Base-by-base conservation (phyloP, 2,797 vertebrate genomes). In the Manis crassicaudata region DNA sequence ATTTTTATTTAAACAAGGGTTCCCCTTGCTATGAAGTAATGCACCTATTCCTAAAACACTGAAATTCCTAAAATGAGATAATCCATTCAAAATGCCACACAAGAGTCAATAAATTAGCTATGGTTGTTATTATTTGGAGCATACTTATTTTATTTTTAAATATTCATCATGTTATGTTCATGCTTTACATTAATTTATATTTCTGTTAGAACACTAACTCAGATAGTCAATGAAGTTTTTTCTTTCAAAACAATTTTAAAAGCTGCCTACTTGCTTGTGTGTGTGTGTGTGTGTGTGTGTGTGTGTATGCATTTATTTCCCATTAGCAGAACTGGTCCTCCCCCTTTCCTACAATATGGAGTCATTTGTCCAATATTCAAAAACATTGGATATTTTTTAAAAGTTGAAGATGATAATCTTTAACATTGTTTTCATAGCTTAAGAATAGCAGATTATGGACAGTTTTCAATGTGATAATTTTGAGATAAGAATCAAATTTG, bases 101-200 rank as follows among this genome's bases (percentile, higher is more conserved):
- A 9, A 17, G 62, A 20, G 25, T 23, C 40, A 68, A 5, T 46
- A 43, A 77, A 18, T 43, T 65, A 62, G 35, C 52, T 16, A 1
- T 35, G 14, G 11, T 32, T 90, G 37, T 80, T 67, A n/a, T 83
- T 32, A n/a, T 83, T 32, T 67, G 43, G 56, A 35, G 52, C 37
- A 32, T 16, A 13, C 10, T 83, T 85, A 63, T 46, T 92, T 96
- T 83, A 56, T 46, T 80, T 86, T 75, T 5, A 97, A 72, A 80
- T 82, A 92, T 43, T 60, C 3, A 46, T 40, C 62, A 7, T 40
- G 4, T 43, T 73, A 7, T 60, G 43, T 35, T 68, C 52, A 16
- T 2, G 17, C n/a, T 82, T 76, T 46, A 21, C 3, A 1, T 65
- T 75, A 4, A 92, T 83, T 70, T 92, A 13, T 54, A 40, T 93